phyloP scores from a whole-genome alignment of 2,888 invertebrate genomes.

The Nesidiocoris tenuis region DNA sequence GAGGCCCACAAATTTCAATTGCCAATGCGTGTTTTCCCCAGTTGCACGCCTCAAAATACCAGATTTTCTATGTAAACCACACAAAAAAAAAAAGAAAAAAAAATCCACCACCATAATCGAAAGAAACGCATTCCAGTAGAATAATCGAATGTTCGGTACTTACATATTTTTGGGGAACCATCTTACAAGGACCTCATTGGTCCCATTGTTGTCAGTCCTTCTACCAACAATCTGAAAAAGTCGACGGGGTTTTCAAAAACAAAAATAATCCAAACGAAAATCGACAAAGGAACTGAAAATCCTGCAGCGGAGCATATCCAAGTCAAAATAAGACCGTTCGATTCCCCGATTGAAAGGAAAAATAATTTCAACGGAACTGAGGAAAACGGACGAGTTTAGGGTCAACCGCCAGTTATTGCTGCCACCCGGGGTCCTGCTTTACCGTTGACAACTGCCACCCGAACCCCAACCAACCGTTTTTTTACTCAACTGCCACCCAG shows the following conservation, averaged over 20 bases:
- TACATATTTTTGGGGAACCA: slow-evolving; percentile 87
- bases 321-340: slow-evolving; percentile 16
- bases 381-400: no score
- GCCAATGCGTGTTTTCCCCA: no score
- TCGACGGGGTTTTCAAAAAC: no score
- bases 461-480: no score
- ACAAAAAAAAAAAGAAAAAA: no score
- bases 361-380: not conserved
- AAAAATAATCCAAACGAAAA: slow-evolving; percentile 31
- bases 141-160: slow-evolving; percentile 57
- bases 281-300: slow-evolving; percentile 14
- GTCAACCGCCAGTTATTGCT: no score
- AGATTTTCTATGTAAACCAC: no score
- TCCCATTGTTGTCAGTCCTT: slow-evolving; percentile 65
- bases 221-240: slow-evolving; percentile 62
- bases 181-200: slow-evolving; percentile 70
- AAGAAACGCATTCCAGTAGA: not conserved
- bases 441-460: no score
- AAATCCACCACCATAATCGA: not conserved
- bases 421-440: no score
- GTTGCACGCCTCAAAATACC: no score
- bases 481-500: no score
- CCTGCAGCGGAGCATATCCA: slow-evolving; percentile 19
- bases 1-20: no score
- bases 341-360: not conserved